Percentiles rank a stretch among this genome's conserved stretches.
phyloP scores from a whole-genome alignment of 2,797 vertebrate species.

The Ammospiza maritima region DNA sequence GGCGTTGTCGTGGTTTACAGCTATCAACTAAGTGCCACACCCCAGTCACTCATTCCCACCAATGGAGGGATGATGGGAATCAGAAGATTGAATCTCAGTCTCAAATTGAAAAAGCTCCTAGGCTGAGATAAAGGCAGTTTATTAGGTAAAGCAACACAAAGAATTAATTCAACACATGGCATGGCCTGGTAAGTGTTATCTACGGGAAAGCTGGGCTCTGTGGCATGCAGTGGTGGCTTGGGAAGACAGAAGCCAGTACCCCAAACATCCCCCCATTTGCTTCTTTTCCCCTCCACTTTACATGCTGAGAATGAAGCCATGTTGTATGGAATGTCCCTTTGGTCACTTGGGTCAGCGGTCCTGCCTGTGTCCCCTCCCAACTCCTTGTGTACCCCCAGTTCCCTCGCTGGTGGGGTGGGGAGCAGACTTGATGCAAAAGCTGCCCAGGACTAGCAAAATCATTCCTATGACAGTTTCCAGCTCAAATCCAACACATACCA shows the following conservation, averaged over 20 bases:
- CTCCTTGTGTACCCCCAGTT: background rate
- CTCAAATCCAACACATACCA: background rate
- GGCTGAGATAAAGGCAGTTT: background rate
- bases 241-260: background rate
- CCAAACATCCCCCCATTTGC: accelerated
- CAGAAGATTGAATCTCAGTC: background rate
- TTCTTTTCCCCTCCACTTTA: background rate
- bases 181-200: background rate
- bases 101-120: background rate
- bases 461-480: background rate
- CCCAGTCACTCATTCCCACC: background rate
- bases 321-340: background rate
- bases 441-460: background rate
- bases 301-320: background rate
- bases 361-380: background rate
- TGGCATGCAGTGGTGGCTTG: background rate
- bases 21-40: accelerated
- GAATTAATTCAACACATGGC: background rate
- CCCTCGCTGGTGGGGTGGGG: accelerated
- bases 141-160: background rate
- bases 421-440: accelerated
- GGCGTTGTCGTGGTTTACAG: background rate
- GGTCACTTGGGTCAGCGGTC: background rate
- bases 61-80: background rate
- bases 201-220: background rate